Conservation (phyloP, 2,113 vertebrate genomes). For the Zosterops lateralis region DNA sequence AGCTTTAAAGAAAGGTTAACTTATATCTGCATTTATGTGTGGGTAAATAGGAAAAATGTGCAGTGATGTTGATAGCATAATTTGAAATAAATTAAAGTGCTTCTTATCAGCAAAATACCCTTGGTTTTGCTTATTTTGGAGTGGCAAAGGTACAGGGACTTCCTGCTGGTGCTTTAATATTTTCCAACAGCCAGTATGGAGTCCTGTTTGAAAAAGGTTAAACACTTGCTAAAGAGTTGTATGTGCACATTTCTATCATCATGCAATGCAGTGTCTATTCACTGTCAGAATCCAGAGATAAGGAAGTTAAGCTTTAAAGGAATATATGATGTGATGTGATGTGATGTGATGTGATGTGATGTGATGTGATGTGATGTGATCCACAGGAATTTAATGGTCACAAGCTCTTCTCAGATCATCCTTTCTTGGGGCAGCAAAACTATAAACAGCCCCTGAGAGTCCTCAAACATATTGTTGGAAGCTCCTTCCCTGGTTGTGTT, state of each 20-base stretch:
- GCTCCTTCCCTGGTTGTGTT: background rate
- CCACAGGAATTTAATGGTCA: background rate
- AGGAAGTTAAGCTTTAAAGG: background rate
- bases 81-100: background rate
- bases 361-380: background rate
- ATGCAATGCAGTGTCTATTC: background rate
- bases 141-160: background rate
- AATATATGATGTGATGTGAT: background rate
- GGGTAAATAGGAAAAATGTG: constrained; percentile 43
- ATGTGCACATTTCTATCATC: background rate
- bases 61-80: background rate
- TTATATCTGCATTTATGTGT: background rate
- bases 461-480: background rate
- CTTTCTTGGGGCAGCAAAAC: background rate
- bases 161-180: background rate
- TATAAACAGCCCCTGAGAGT: rapidly evolving
- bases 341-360: background rate
- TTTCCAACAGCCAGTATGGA: background rate
- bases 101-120: background rate
- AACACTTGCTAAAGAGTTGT: background rate
- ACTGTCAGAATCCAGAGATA: background rate
- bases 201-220: background rate
- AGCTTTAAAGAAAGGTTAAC: constrained; percentile 25
- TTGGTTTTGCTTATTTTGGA: background rate
- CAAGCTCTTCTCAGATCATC: background rate